A percentile compares a stretch with the other conserved stretches of the same genome.
Evolutionary conservation across 2,888 invertebrate species (phyloP).

Genomic region (Caenorhabditis afra): DNA sequence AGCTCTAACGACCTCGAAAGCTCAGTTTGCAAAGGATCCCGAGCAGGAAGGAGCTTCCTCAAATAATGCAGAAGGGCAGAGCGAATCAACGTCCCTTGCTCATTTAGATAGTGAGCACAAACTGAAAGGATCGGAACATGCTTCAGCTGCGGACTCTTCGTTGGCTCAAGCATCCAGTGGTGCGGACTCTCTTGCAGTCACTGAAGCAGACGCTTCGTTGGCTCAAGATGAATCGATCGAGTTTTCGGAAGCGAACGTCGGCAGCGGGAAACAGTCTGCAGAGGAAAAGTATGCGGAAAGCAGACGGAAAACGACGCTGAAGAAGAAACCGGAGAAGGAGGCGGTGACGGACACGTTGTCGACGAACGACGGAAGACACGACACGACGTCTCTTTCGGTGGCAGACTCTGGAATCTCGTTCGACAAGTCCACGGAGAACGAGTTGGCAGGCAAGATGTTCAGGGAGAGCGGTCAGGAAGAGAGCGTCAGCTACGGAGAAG

Average conservation of each 20-base stretch:
- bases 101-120: constrained; percentile 7
- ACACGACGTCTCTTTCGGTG: constrained; percentile 48
- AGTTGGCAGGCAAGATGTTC: constrained; percentile 11
- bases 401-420: constrained; percentile 57
- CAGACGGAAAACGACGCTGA: constrained; percentile 35
- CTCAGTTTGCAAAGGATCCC: constrained; percentile 6
- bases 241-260: background rate
- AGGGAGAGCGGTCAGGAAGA: constrained; percentile 12
- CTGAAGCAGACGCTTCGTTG: constrained; percentile 4
- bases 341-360: constrained; percentile 10
- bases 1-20: constrained; percentile 24
- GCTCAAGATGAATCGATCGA: background rate
- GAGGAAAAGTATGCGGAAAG: constrained; percentile 46
- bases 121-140: background rate
- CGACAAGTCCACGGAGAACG: constrained; percentile 52
- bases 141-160: background rate
- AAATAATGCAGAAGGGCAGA: background rate
- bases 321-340: constrained; percentile 40
- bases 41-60: constrained; percentile 8
- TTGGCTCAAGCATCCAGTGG: background rate
- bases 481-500: constrained; percentile 2
- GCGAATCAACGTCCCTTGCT: constrained; percentile 5
- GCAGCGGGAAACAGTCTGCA: background rate
- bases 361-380: constrained; percentile 24
- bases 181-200: constrained; percentile 8